Evolutionary conservation across 2,888 invertebrate species (phyloP).

Genomic region (Nomada ruficornis): DNA sequence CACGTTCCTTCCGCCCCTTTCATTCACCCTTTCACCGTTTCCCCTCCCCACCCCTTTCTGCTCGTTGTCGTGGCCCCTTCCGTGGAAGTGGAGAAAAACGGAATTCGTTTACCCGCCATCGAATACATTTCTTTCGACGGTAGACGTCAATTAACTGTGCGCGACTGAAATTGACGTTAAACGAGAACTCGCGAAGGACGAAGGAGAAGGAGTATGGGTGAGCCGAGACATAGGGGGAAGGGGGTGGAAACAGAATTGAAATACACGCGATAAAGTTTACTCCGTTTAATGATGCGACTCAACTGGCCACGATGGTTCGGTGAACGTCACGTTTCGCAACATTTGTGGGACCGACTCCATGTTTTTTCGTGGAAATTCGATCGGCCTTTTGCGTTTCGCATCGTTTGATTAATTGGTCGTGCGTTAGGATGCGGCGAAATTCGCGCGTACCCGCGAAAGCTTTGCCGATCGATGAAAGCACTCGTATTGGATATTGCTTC

Average conservation of each 20-base stretch:
- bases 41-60: neutral
- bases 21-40: neutral
- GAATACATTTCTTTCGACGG: slow-evolving; percentile 72
- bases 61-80: slow-evolving; percentile 12
- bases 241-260: slow-evolving; percentile 17
- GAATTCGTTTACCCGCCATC: slow-evolving; percentile 69
- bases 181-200: slow-evolving; percentile 51
- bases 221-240: neutral
- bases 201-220: slow-evolving; percentile 4
- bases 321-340: slow-evolving; percentile 67
- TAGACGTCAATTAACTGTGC: slow-evolving; percentile 70
- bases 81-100: slow-evolving; percentile 51
- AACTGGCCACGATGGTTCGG: slow-evolving; percentile 65
- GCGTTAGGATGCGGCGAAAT: slow-evolving; percentile 29
- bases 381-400: slow-evolving; percentile 56
- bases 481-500: neutral
- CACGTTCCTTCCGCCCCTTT: slow-evolving; percentile 29
- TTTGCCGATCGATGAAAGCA: slow-evolving; percentile 17
- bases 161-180: slow-evolving; percentile 70
- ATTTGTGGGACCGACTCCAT: slow-evolving; percentile 38
- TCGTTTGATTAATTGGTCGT: slow-evolving; percentile 60
- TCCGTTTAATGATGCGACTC: slow-evolving; percentile 70
- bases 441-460: neutral
- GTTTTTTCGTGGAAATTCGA: slow-evolving; percentile 47
- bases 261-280: slow-evolving; percentile 61